phyloP scores from a whole-genome alignment of 2,797 vertebrate genomes.

The Tapera naevia region DNA sequence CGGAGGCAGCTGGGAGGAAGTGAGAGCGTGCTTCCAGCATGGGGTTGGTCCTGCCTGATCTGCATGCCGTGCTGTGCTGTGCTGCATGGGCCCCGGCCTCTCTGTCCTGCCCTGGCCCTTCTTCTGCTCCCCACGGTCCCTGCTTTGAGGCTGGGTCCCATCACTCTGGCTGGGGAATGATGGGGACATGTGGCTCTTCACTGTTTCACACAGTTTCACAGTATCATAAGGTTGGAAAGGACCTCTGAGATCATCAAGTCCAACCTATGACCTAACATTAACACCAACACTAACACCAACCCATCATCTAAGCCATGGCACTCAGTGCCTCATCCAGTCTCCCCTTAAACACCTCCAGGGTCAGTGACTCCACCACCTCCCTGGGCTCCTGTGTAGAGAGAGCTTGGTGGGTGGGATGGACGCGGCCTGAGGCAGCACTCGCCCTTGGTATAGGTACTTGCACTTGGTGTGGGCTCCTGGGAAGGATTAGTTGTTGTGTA shows the following conservation, averaged over 20 bases:
- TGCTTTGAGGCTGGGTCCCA: not conserved
- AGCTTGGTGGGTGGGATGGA: not conserved
- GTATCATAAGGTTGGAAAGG: too few relatives aligned
- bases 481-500: not conserved
- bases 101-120: not conserved
- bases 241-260: too few relatives aligned
- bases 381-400: not conserved
- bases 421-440: not conserved
- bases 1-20: conserved; percentile 88
- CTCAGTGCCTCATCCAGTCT: too few relatives aligned
- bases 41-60: not conserved
- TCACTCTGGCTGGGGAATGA: accelerated
- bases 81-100: not conserved
- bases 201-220: too few relatives aligned
- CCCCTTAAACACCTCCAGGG: too few relatives aligned
- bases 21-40: conserved; percentile 61
- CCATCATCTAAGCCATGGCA: too few relatives aligned
- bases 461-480: not conserved
- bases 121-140: not conserved
- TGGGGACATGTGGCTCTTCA: not conserved
- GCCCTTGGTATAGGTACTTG: not conserved
- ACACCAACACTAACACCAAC: too few relatives aligned
- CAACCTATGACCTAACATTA: too few relatives aligned
- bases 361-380: too few relatives aligned
- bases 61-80: not conserved